Evolutionary conservation across 2,113 vertebrate genomes (phyloP).

Genomic region (Mugil cephalus): DNA sequence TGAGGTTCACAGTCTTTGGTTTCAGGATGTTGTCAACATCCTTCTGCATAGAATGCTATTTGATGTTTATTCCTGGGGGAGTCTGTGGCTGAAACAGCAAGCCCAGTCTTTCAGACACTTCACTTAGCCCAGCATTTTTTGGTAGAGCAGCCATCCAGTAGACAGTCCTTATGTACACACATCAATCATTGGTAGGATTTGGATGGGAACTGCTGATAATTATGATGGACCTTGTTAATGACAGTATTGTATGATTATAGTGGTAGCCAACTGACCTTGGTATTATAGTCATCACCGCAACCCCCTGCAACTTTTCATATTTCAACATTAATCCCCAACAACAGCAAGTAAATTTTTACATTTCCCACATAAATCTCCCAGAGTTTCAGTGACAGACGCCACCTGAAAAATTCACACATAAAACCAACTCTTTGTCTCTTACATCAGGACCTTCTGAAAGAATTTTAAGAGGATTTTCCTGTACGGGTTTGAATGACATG

Average conservation of each 20-base stretch:
- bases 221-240: constrained; percentile 46
- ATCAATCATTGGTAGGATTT: constrained; percentile 63
- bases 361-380: not conserved
- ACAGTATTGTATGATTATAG: constrained; percentile 34
- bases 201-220: constrained; percentile 60
- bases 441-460: not conserved
- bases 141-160: constrained; percentile 55
- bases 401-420: constrained; percentile 5
- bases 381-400: not conserved
- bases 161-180: constrained; percentile 47
- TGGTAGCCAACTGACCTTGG: constrained; percentile 24
- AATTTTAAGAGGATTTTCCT: constrained; percentile 46
- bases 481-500: constrained; percentile 37
- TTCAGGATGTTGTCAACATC: constrained; percentile 70
- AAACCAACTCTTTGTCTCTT: constrained; percentile 28
- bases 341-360: constrained; percentile 1
- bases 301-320: not conserved
- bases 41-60: constrained; percentile 72
- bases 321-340: constrained; percentile 1
- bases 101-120: constrained; percentile 60
- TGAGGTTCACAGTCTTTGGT: constrained; percentile 69
- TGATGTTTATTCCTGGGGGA: constrained; percentile 71
- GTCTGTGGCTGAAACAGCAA: constrained; percentile 67
- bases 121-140: constrained; percentile 66
- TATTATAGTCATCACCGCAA: constrained; percentile 1